phyloP scores from a whole-genome alignment of 1,140 invertebrate genomes.

The Scaptomyza hsui region DNA sequence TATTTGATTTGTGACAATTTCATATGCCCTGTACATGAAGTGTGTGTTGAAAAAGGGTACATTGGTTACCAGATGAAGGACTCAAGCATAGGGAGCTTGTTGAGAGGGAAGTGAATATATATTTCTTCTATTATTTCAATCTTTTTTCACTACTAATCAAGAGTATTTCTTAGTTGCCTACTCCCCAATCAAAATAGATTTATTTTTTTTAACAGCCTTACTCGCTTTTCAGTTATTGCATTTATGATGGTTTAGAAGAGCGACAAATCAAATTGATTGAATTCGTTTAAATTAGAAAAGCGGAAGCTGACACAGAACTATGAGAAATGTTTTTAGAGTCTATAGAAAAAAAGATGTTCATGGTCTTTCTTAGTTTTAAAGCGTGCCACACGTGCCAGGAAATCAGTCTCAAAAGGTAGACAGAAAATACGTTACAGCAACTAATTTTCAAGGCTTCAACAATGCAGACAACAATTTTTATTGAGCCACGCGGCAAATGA shows the following conservation, averaged over 20 bases:
- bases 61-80: not conserved
- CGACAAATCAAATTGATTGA: conserved; percentile 71
- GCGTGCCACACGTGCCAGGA: conserved; percentile 69
- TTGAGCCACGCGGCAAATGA: conserved; percentile 50
- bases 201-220: not conserved
- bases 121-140: no score
- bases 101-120: no score
- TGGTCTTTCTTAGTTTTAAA: not conserved
- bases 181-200: not conserved
- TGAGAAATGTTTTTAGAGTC: conserved; percentile 9
- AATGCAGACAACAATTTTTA: conserved; percentile 36
- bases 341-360: not conserved
- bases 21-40: conserved; percentile 12
- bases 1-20: conserved; percentile 43
- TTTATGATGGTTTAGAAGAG: conserved; percentile 40
- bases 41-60: not conserved
- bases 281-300: conserved; percentile 65
- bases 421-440: conserved; percentile 64
- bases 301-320: conserved; percentile 49
- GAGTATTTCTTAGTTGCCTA: not conserved
- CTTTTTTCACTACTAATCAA: no score
- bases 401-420: conserved; percentile 39
- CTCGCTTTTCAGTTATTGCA: conserved; percentile 35
- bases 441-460: conserved; percentile 53
- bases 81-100: no score